phyloP scores from a whole-genome alignment of 2,888 invertebrate species.

The Drosophila austrosaltans region DNA sequence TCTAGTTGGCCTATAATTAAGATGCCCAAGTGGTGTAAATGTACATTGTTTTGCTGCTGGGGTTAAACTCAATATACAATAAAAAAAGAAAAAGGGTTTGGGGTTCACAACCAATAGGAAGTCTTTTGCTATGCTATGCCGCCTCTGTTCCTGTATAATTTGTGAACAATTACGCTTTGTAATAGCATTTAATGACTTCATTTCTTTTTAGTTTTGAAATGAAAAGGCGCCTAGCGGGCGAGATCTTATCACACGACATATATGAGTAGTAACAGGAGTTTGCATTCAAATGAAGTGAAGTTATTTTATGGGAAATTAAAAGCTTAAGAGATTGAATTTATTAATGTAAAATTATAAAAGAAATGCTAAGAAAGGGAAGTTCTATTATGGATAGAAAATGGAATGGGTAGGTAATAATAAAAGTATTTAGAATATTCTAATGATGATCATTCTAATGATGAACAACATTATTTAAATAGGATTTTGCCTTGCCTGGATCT shows the following conservation, averaged over 20 bases:
- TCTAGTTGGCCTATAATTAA: slow-evolving; percentile 65
- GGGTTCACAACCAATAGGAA: slow-evolving; percentile 32
- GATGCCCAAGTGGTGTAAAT: slow-evolving; percentile 70
- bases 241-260: slow-evolving; percentile 10
- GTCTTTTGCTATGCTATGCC: slow-evolving; percentile 29
- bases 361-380: not conserved
- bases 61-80: slow-evolving; percentile 12
- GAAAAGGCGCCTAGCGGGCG: slow-evolving; percentile 16
- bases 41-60: slow-evolving; percentile 57
- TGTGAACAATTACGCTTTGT: slow-evolving; percentile 79
- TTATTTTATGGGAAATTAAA: not conserved
- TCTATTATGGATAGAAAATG: no score
- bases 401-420: no score
- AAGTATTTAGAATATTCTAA: no score
- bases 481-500: no score
- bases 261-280: slow-evolving; percentile 30
- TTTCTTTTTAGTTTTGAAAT: slow-evolving; percentile 52
- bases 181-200: slow-evolving; percentile 78
- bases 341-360: not conserved
- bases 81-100: slow-evolving; percentile 18
- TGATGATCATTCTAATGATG: no score
- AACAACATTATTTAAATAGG: no score
- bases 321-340: not conserved
- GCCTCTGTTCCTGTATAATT: slow-evolving; percentile 60
- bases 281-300: slow-evolving; percentile 1